phyloP scores from a whole-genome alignment of 2,888 invertebrate genomes.

The Zhengitettix transpicula region DNA sequence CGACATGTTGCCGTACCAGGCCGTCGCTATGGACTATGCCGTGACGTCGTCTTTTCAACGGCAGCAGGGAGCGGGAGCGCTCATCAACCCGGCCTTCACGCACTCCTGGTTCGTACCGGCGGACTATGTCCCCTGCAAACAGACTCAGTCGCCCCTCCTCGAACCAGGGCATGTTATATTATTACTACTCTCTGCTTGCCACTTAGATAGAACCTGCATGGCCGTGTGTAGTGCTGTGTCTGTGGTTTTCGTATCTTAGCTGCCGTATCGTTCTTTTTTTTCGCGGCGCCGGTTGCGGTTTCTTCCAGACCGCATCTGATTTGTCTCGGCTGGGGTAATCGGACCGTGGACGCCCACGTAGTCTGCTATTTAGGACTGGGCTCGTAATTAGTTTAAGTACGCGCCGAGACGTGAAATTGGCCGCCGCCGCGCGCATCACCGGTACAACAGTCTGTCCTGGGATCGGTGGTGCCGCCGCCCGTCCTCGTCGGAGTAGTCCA shows the following conservation, averaged over 20 bases:
- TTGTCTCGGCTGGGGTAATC: no score
- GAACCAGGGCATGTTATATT: conserved; percentile 70
- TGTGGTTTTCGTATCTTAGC: no score
- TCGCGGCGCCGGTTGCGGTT: no score
- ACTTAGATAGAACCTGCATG: no score
- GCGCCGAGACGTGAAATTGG: conserved; percentile 13
- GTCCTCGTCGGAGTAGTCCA: no score
- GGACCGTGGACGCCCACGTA: no score
- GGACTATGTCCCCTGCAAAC: conserved; percentile 80
- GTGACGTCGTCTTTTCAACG: conserved; percentile 27
- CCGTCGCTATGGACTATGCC: conserved; percentile 57
- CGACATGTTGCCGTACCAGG: conserved; percentile 22
- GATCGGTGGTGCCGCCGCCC: no score
- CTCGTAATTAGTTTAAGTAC: conserved; percentile 4
- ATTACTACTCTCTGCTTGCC: not conserved
- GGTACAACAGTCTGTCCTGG: no score
- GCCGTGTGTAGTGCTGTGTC: no score
- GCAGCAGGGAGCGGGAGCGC: conserved; percentile 31
- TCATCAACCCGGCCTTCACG: conserved; percentile 50
- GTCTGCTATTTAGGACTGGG: no score
- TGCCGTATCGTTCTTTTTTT: no score
- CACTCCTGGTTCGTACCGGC: conserved; percentile 78
- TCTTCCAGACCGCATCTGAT: no score
- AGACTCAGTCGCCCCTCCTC: conserved; percentile 59
- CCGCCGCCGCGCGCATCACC: not conserved